phyloP scores from a whole-genome alignment of 2,797 vertebrate genomes.

The Sciaenops ocellatus region DNA sequence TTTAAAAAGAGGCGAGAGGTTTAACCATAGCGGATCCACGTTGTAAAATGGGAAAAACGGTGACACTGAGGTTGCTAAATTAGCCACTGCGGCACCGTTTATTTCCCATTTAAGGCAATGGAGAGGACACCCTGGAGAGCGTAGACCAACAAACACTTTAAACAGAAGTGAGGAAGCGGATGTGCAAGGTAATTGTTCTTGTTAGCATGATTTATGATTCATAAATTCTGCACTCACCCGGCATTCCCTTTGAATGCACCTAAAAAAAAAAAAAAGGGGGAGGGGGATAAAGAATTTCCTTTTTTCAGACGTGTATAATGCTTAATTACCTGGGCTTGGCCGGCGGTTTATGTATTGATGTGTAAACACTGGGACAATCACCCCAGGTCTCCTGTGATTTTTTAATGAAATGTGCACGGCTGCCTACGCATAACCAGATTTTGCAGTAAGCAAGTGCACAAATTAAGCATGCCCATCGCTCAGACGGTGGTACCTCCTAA shows the following conservation, averaged over 20 bases:
- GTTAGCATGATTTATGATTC: slow-evolving; percentile 84
- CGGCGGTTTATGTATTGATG: slow-evolving; percentile 77
- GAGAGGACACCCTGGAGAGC: slow-evolving; percentile 41
- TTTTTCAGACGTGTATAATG: slow-evolving; percentile 78
- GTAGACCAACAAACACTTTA: slow-evolving; percentile 47
- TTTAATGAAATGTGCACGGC: slow-evolving; percentile 78
- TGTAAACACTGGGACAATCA: slow-evolving; percentile 75
- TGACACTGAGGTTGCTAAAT: slow-evolving; percentile 68
- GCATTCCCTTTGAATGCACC: slow-evolving; percentile 63
- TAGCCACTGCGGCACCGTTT: slow-evolving; percentile 65
- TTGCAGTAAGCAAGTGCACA: slow-evolving; percentile 77
- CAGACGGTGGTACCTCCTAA: slow-evolving; percentile 74
- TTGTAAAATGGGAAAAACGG: slow-evolving; percentile 41
- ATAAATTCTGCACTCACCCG: slow-evolving; percentile 73
- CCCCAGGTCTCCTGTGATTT: slow-evolving; percentile 76
- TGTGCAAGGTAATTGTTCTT: slow-evolving; percentile 81
- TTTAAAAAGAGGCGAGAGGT: slow-evolving; percentile 35
- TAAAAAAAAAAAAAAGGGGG: slow-evolving; percentile 54
- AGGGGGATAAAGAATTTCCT: slow-evolving; percentile 70
- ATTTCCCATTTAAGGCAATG: slow-evolving; percentile 62
- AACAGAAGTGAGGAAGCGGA: slow-evolving; percentile 53
- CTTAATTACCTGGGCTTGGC: slow-evolving; percentile 85
- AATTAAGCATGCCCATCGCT: slow-evolving; percentile 80
- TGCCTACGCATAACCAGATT: slow-evolving; percentile 78
- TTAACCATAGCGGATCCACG: slow-evolving; percentile 33